Evolutionary conservation across 2,888 invertebrate species (phyloP), one percentile per base, ranked within the genome.

Genomic region (Quadriops clusia): DNA sequence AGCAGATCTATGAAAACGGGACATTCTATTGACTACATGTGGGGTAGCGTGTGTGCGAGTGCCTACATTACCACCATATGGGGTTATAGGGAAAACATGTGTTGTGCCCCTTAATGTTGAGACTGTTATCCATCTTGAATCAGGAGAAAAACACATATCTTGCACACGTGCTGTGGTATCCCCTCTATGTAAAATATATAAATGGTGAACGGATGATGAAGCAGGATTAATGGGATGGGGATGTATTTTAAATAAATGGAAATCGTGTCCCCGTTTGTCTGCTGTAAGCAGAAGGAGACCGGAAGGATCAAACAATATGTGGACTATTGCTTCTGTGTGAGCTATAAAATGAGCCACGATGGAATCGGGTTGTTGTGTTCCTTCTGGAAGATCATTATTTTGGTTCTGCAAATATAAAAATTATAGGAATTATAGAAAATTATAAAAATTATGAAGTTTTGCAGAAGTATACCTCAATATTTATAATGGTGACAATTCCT

Each of bases 91-190:
- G 64, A 95, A 98, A 41, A 98, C 82, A 61, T 98, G 98, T 16
- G 94, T 94, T 1, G 98, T 98, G 38, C 97, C 98, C 39, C 94
- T 77, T 32, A 93, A 72, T 1, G 97, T 93, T 21, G 90, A 89
- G 4, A 97, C 77, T 2, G 93, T 85, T n/a, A 89, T 80, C 97
- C 97, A 99, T 31, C 98, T 79, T 15, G 83, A 83, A 65, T 98
- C 97, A 35, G 77, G 68, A 1, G 94, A 89, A 54, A 97, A 89
- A 28, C 83, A 74, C 58, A 94, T 37, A 53, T 94, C 87, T 63
- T 83, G 83, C 31, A 94, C 93, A 72, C 84, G 87, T 28, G 95
- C 93, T 23, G 89, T 86, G 0, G 97, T 97, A 50, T 93, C 95
- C 3, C 97, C 97, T 22, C 97, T 68, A 57, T 94, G 90, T 39